These are phyloP conservation scores for Lerista edwardsae DNA, from an alignment of 2,797 vertebrate genomes.

Conservation along the genomic window DNA sequence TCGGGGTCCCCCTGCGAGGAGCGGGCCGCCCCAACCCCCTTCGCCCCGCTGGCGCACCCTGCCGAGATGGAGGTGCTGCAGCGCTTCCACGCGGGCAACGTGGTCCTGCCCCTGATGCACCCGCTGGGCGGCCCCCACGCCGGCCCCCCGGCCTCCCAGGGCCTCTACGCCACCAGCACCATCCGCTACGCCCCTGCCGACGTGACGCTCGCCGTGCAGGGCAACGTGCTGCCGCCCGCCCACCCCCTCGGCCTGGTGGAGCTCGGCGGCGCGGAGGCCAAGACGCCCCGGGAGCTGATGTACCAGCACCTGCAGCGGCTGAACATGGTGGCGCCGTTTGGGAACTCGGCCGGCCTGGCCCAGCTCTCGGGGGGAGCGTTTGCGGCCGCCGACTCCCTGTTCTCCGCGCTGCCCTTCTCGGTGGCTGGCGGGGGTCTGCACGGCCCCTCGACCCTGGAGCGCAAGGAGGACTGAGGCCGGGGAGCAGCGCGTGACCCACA, in stretches of 20 bases:
- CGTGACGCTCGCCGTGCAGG: conserved; percentile 79
- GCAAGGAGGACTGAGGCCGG: neutral
- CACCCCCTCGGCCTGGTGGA: conserved; percentile 79
- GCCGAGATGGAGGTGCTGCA: conserved; percentile 36
- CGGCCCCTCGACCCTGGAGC: neutral
- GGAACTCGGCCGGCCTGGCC: conserved; percentile 19
- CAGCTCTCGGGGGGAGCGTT: conserved; percentile 73
- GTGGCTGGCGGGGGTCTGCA: conserved; percentile 29
- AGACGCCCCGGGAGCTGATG: conserved; percentile 74
- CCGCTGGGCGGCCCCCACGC: conserved; percentile 70
- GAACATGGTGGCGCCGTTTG: conserved; percentile 82
- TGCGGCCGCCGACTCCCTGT: conserved; percentile 82
- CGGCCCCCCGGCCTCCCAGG: conserved; percentile 34
- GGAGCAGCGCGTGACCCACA: rapidly evolving
- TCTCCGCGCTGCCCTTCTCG: conserved; percentile 85
- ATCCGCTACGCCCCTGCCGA: conserved; percentile 91
- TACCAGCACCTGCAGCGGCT: conserved; percentile 90
- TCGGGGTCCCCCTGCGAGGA: conserved; percentile 80
- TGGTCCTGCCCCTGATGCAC: conserved; percentile 84
- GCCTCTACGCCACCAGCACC: conserved; percentile 87
- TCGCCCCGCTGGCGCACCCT: conserved; percentile 78
- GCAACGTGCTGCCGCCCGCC: conserved; percentile 63
- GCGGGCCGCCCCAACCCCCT: conserved; percentile 70
- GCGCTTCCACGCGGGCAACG: conserved; percentile 75
- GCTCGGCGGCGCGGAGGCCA: conserved; percentile 77